Conservation (phyloP, 1,140 invertebrate genomes). For the Patella vulgata region DNA sequence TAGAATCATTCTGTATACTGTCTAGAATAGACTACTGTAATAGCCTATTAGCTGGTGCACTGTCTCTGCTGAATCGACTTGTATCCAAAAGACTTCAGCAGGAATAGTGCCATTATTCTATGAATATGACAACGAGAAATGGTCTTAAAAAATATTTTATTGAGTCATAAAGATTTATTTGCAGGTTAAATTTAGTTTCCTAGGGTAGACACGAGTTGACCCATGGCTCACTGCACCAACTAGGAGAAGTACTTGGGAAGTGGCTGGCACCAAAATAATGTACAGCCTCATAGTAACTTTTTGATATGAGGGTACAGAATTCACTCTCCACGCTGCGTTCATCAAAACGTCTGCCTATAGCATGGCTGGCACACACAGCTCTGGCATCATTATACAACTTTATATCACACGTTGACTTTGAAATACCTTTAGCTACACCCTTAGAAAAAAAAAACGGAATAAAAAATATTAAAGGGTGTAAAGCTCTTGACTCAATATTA, state of each 20-base stretch:
- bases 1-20: no score
- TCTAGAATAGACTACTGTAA: no score
- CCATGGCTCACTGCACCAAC: constrained; percentile 2
- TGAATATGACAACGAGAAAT: no score
- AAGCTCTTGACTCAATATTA: no score
- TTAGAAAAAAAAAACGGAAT: neutral
- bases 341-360: neutral
- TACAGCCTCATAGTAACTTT: constrained; percentile 1
- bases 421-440: neutral
- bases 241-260: neutral
- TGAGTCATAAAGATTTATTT: no score
- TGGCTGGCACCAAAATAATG: neutral
- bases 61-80: no score
- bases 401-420: neutral
- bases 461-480: neutral
- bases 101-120: no score
- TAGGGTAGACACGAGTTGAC: neutral
- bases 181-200: no score
- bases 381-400: neutral
- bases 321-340: neutral
- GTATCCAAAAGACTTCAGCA: no score
- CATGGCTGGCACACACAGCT: neutral
- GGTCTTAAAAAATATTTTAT: no score
- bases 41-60: no score
- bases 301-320: neutral